phyloP scores from a whole-genome alignment of 2,797 vertebrate species.

The Gymnoscopelus braueri region DNA sequence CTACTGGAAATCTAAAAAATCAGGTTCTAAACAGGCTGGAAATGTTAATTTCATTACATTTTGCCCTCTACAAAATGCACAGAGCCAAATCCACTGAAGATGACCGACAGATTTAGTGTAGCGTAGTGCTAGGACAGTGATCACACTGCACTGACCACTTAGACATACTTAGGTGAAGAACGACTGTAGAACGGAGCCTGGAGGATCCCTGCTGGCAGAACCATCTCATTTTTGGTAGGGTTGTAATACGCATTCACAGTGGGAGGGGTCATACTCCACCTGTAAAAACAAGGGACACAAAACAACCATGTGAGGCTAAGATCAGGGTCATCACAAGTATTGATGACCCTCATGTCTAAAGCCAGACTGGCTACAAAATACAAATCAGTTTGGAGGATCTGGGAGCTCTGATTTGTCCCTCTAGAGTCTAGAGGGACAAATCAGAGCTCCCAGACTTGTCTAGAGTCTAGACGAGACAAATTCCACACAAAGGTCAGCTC shows the following conservation, averaged over 20 bases:
- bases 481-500: slow-evolving; percentile 56
- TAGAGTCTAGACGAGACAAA: neutral
- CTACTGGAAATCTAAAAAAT: too few species aligned
- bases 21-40: too few species aligned
- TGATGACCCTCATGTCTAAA: neutral
- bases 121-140: too few species aligned
- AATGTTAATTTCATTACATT: too few species aligned
- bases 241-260: slow-evolving; percentile 98
- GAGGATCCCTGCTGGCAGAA: slow-evolving; percentile 95
- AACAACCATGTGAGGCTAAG: neutral
- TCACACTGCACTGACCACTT: too few species aligned
- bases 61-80: too few species aligned
- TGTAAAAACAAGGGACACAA: slow-evolving; percentile 63
- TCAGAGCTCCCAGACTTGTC: too few species aligned
- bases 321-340: slow-evolving; percentile 28
- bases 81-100: too few species aligned
- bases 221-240: slow-evolving; percentile 98
- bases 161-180: slow-evolving; percentile 88
- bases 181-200: slow-evolving; percentile 94
- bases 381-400: slow-evolving; percentile 43
- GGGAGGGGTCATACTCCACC: slow-evolving; percentile 98
- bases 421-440: too few species aligned
- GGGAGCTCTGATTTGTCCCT: slow-evolving; percentile 20
- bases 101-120: too few species aligned
- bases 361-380: slow-evolving; percentile 31